Evolutionary conservation across 2,113 vertebrate species (phyloP).

Genomic region (Cepphus grylle): DNA sequence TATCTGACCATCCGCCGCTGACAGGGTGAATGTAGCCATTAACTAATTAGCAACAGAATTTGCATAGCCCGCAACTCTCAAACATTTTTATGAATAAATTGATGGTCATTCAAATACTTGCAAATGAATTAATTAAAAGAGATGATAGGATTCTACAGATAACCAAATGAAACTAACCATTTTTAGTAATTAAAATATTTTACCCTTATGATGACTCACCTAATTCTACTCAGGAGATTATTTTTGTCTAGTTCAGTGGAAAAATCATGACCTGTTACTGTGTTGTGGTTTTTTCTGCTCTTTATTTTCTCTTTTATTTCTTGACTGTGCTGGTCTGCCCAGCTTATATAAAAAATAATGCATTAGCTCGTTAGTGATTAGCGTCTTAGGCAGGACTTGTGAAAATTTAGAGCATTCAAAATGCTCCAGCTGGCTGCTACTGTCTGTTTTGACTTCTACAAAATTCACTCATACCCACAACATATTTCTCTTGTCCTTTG

Average conservation of each 20-base stretch:
- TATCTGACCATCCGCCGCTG: background rate
- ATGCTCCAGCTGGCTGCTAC: slow-evolving; percentile 49
- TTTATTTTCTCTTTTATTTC: background rate
- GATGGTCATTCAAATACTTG: slow-evolving; percentile 18
- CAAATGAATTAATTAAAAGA: slow-evolving; percentile 13
- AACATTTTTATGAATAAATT: slow-evolving; percentile 41
- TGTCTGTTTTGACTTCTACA: slow-evolving; percentile 49
- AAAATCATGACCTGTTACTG: background rate
- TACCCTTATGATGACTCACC: background rate
- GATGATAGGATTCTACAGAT: background rate
- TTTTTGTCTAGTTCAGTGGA: background rate
- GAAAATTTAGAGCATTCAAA: slow-evolving; percentile 55
- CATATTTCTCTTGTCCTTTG: slow-evolving; percentile 57
- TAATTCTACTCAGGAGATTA: background rate
- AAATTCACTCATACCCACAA: slow-evolving; percentile 33
- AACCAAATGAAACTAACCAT: background rate
- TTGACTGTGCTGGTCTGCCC: background rate
- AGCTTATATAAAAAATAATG: background rate
- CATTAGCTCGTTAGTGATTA: slow-evolving; percentile 28
- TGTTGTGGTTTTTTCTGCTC: background rate
- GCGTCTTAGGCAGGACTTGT: slow-evolving; percentile 29
- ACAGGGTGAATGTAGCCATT: background rate
- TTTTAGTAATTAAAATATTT: slow-evolving; percentile 31
- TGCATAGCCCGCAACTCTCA: background rate
- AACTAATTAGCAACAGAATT: slow-evolving; percentile 43